Base-by-base conservation (phyloP, 2,888 invertebrate species). In the Timandra comae region DNA sequence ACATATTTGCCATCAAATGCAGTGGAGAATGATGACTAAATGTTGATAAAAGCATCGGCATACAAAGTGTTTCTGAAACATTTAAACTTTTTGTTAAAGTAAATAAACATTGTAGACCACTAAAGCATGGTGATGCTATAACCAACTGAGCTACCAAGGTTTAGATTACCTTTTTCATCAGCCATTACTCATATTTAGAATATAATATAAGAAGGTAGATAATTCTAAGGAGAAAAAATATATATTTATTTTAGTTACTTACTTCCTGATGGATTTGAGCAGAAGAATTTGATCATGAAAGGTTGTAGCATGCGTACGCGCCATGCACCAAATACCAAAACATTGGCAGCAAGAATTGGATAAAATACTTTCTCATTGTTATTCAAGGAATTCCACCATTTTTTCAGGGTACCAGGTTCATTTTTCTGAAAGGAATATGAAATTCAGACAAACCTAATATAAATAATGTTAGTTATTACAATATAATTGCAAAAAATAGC, bases 1-100 rank as follows among this genome's bases (percentile, higher is more conserved):
- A 98, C 98, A 99, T 99, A 76, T 99, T 99, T 32, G 94, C 92
- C 50, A 91, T 91, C 38, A 98, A 88, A 81, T 99, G 99, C 44
- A 96, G 79, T 21, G 90, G 74, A 1, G 94, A 94, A 60, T 93
- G 92, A 71, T 99, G 99, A 59, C 98, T 98, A 77, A 99, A 99
- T 19, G 94, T 93, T n/a, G 96, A 96, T 3, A 98, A 79, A 30
- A 98, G 65, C 96, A 98, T 96, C 2, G 98, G 96, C 77, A 92
- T 88, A 69, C 94, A 96, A 29, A 91, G 82, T 44, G 88, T 88
- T 62, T 87, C 93, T 94, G 71, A 25, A 82, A 81, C 16, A 16
- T 16, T 16, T 16, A 16, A 16, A n/a, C n/a, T n/a, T n/a, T n/a
- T n/a, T n/a, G n/a, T n/a, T n/a, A n/a, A n/a, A n/a, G n/a, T n/a